phyloP scores from a whole-genome alignment of 2,113 vertebrate genomes.

The Australoheros scitulus region DNA sequence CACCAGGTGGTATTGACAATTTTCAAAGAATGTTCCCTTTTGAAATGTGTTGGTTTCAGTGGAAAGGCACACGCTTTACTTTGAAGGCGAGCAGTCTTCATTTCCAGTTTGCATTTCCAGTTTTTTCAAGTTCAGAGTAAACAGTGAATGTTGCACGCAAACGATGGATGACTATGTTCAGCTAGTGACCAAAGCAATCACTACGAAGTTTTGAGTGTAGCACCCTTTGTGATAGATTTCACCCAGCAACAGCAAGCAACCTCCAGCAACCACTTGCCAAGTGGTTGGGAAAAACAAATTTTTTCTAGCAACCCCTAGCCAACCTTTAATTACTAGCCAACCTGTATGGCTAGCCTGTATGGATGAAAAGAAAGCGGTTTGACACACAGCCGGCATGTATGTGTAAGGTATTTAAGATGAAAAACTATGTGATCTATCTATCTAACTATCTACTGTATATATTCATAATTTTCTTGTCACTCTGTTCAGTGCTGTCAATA shows the following conservation, averaged over 20 bases:
- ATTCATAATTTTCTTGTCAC: too few species aligned
- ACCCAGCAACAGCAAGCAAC: not conserved
- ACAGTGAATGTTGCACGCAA: not conserved
- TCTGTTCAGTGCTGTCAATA: not conserved
- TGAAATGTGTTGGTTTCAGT: not conserved
- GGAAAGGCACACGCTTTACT: not conserved
- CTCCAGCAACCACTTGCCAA: not conserved
- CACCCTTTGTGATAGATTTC: not conserved
- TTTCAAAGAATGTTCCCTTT: not conserved
- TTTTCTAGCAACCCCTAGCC: not conserved
- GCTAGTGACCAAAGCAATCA: not conserved
- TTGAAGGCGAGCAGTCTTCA: not conserved
- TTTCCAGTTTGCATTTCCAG: not conserved
- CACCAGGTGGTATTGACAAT: too few species aligned
- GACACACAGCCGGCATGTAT: too few species aligned
- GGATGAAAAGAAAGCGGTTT: too few species aligned
- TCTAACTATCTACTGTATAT: too few species aligned
- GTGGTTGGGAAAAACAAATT: not conserved
- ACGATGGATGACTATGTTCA: not conserved
- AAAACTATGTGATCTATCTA: too few species aligned
- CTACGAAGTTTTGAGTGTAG: not conserved
- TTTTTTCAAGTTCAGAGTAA: not conserved
- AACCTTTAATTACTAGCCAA: too few species aligned
- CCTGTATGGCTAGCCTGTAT: too few species aligned
- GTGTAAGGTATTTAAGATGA: too few species aligned